Evolutionary conservation across 2,113 vertebrate species (phyloP), one percentile per base, ranked within the genome.

Genomic region (Petroica traversi): DNA sequence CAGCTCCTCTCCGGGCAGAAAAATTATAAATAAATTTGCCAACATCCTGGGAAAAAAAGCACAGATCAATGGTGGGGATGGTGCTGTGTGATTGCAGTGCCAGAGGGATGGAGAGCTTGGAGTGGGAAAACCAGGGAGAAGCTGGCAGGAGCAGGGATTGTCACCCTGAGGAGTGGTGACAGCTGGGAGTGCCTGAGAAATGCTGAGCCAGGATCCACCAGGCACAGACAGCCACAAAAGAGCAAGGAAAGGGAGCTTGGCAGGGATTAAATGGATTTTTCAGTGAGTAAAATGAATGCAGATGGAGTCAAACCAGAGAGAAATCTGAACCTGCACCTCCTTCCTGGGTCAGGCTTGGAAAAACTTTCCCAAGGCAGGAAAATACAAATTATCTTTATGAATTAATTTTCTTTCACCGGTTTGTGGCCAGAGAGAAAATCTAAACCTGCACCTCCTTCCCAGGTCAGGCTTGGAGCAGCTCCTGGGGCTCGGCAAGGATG

Each of bases 21-120:
- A 82, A 78, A 73, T 64, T 73, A 51, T 73, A 51, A 54, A 93
- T 90, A 64, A 92, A 90, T 90, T 75, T 90, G 61, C 76, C 33
- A 75, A 34, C 17, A 23, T 52, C 52, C 19, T 19, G 59, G 34
- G 58, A 16, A 45, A 57, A 45, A 73, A 40, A 25, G 14, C 0
- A 2, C 58, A 59, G 91, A 34, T 90, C 26, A 5, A 28, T 90
- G 85, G 19, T 54, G 82, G 46, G 67, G 69, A 85, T 85, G 63
- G 49, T 62, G 80, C 43, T 85, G 69, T 48, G 5, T 33, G 64
- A 51, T 58, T 68, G 43, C 5, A 68, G 64, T 74, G 41, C 55
- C n/a, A 34, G 6, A 14, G 58, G 88, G 49, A 17, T 9, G 48
- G 66, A 58, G 81, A 82, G 81, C 17, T 68, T 24, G 36, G 38